Evolutionary conservation across 2,797 vertebrate species (phyloP).

Genomic region (Fringilla coelebs): DNA sequence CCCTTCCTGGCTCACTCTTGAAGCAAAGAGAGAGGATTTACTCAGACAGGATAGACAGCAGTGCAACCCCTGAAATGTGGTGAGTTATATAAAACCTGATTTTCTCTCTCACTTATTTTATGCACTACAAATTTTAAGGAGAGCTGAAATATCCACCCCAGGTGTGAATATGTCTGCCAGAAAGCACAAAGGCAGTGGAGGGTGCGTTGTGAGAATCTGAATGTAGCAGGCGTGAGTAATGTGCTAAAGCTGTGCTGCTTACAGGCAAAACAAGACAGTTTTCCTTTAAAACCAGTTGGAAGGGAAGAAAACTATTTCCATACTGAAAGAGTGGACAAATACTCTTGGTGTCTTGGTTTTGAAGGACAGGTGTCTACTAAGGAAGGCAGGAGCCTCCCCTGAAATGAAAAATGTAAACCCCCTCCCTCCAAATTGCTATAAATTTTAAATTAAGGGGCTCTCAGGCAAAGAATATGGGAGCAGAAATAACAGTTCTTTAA

Average conservation of each 20-base stretch:
- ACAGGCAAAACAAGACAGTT: background rate
- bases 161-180: background rate
- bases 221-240: background rate
- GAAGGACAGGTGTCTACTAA: too few relatives aligned
- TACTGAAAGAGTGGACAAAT: background rate
- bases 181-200: background rate
- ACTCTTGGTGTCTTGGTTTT: background rate
- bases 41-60: background rate
- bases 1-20: background rate
- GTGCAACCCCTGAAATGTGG: background rate
- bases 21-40: background rate
- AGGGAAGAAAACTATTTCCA: background rate
- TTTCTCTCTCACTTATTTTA: background rate
- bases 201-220: background rate
- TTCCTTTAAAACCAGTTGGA: background rate
- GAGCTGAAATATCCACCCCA: background rate
- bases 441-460: too few relatives aligned
- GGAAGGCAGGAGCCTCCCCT: too few relatives aligned
- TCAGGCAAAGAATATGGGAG: too few relatives aligned
- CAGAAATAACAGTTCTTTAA: too few relatives aligned
- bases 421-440: too few relatives aligned
- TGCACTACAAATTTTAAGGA: background rate
- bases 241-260: background rate
- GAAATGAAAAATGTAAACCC: too few relatives aligned
- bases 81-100: background rate